Base-by-base conservation (phyloP, 30 jellyfish, hydroid and myxozoan species). In the Pelagia noctiluca region DNA sequence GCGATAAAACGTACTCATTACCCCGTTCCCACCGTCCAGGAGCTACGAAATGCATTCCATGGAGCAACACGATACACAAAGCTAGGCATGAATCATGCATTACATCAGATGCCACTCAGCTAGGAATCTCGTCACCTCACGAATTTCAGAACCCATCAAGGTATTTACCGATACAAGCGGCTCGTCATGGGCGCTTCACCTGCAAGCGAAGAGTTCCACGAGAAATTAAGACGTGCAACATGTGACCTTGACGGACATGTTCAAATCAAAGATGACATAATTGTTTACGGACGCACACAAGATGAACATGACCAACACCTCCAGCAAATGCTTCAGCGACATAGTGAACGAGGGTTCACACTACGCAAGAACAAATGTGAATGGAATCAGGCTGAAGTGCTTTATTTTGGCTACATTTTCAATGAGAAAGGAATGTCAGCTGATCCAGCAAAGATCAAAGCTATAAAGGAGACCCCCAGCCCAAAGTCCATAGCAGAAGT, bases 1-100 rank as follows among this genome's bases (percentile, higher is more conserved):
- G 80, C 68, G 52, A 28, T 65, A 28, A 61, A 65, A 63, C 62
- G 61, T 28, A 65, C 21, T 65, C 79, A 65, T 63, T 28, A 28
- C 57, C 80, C 80, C 31, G 32, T 68, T 8, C 81, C 81, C 60
- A 68, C 81, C 25, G 81, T 68, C 81, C 81, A 68, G 5, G 63
- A 13, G 81, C 81, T 68, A 23, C 68, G 81, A 34, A 63, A 68
- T 37, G 2, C 60, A 26, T 37, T 68, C 63, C 70, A 68, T 19
- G 68, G 81, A 13, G 81, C 81, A 31, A 31, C 80, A 67, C 1
- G 57, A 4, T 67, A 31, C 63, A 67, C 69, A 31, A 67, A 28
- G 31, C 69, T 68, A 31, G 68, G 35, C 63, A 34, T 68, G 68
- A 68, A 68, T 34, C 70, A 68, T 68, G 81, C 81, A 37, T 28